Percentiles rank a stretch among this genome's conserved stretches.
phyloP scores from a whole-genome alignment of 2,113 vertebrate species.

The Mus spicilegus region DNA sequence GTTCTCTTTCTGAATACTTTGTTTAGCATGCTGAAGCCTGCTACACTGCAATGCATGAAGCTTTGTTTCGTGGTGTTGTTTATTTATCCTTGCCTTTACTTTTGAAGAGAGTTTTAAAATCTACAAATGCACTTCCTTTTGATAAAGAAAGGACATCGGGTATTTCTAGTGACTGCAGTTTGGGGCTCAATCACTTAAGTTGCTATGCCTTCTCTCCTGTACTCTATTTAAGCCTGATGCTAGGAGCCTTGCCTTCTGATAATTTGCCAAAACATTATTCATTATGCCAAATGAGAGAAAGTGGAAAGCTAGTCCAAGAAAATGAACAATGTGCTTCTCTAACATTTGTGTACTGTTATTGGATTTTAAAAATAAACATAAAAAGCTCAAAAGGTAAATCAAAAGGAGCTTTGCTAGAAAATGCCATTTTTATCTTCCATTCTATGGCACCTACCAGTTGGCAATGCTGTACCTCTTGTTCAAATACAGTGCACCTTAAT shows the following conservation, averaged over 20 bases:
- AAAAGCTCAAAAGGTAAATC: neutral
- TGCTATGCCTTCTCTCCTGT: neutral
- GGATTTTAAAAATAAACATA: conserved; percentile 9
- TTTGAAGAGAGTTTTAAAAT: neutral
- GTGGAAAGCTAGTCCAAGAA: neutral
- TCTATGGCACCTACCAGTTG: neutral
- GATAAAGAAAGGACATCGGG: neutral
- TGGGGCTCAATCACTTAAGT: neutral
- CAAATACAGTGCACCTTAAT: conserved; percentile 11
- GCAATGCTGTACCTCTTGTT: neutral
- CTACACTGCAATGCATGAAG: neutral
- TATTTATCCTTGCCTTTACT: conserved; percentile 4
- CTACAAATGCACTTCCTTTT: neutral
- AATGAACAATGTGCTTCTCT: neutral
- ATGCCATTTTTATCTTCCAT: neutral
- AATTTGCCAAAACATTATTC: neutral
- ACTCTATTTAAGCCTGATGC: neutral
- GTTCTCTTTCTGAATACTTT: neutral
- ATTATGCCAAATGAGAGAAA: neutral
- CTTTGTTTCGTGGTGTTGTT: neutral
- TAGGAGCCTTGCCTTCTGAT: conserved; percentile 39
- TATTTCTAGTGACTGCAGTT: neutral
- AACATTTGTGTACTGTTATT: neutral
- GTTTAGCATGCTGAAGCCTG: neutral
- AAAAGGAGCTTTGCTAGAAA: neutral